These are phyloP conservation scores for Drosophila dives DNA, from an alignment of 2,888 invertebrate species.

Conservation along the genomic window DNA sequence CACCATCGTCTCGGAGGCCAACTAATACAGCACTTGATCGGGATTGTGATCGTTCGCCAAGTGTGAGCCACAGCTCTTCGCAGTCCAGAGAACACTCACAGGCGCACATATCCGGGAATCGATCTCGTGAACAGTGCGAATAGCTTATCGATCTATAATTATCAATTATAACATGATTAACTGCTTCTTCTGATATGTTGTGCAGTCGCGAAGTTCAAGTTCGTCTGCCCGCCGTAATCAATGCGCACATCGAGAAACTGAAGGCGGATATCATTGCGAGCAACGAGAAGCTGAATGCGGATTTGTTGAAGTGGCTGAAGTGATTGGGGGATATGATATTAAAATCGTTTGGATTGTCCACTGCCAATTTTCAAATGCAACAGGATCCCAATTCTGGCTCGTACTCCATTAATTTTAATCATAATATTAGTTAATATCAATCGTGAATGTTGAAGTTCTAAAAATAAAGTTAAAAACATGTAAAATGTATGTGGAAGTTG, in stretches of 20 bases:
- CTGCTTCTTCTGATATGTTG: slow-evolving; percentile 83
- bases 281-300: too few species aligned
- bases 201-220: slow-evolving; percentile 86
- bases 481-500: slow-evolving; percentile 1
- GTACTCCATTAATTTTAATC: slow-evolving; percentile 95
- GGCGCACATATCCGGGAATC: slow-evolving; percentile 71
- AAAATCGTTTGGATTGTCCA: slow-evolving; percentile 97
- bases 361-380: slow-evolving; percentile 95
- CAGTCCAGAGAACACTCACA: slow-evolving; percentile 83
- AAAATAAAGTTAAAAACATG: slow-evolving; percentile 25
- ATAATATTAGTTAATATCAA: slow-evolving; percentile 64
- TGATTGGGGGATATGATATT: slow-evolving; percentile 97
- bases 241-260: slow-evolving; percentile 95
- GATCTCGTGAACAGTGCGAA: slow-evolving; percentile 87
- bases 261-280: slow-evolving; percentile 88
- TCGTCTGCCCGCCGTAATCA: slow-evolving; percentile 92
- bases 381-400: slow-evolving; percentile 95
- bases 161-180: not conserved
- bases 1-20: slow-evolving; percentile 74
- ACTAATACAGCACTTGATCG: slow-evolving; percentile 52
- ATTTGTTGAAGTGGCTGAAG: slow-evolving; percentile 96
- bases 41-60: slow-evolving; percentile 83
- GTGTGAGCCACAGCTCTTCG: slow-evolving; percentile 83
- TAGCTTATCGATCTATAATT: not conserved
- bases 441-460: slow-evolving; percentile 24